Conservation (phyloP, 2,113 vertebrate genomes). For the Brachirus orientalis region DNA sequence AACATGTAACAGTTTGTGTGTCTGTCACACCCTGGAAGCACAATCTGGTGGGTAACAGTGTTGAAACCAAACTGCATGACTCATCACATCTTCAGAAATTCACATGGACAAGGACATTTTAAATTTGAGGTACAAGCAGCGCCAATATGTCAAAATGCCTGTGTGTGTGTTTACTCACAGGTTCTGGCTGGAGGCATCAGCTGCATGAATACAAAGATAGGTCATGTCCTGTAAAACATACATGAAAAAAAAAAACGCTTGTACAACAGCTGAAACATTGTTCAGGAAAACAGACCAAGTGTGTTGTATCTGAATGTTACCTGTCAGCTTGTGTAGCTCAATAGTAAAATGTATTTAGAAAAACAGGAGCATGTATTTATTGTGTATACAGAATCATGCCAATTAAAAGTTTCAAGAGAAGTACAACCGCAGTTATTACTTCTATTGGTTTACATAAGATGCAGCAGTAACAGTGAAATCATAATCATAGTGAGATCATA, state of each 20-base stretch:
- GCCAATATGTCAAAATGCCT: background rate
- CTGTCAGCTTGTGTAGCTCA: background rate
- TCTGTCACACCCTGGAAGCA: slow-evolving; percentile 22
- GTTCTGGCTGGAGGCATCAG: slow-evolving; percentile 87
- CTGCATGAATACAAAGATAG: slow-evolving; percentile 89
- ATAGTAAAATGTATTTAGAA: too few species aligned
- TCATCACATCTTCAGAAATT: slow-evolving; percentile 25
- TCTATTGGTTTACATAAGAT: too few species aligned
- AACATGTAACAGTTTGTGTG: slow-evolving; percentile 2
- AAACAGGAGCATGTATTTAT: too few species aligned
- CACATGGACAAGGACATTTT: background rate
- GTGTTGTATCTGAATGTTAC: background rate
- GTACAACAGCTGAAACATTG: background rate
- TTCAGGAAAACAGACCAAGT: background rate
- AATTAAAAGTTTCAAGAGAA: too few species aligned
- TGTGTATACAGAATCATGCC: too few species aligned
- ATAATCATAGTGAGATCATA: too few species aligned
- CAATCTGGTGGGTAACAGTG: slow-evolving; percentile 13
- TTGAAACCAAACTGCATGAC: slow-evolving; percentile 39
- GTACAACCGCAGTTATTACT: too few species aligned
- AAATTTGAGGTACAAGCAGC: background rate
- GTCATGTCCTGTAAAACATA: slow-evolving; percentile 84
- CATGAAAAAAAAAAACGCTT: background rate
- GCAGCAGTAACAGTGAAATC: too few species aligned
- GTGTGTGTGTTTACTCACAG: slow-evolving; percentile 81